Percentiles rank a stretch among this genome's conserved stretches.
Conservation (phyloP, 1,140 invertebrate species). For the Trichonephila clavipes region DNA sequence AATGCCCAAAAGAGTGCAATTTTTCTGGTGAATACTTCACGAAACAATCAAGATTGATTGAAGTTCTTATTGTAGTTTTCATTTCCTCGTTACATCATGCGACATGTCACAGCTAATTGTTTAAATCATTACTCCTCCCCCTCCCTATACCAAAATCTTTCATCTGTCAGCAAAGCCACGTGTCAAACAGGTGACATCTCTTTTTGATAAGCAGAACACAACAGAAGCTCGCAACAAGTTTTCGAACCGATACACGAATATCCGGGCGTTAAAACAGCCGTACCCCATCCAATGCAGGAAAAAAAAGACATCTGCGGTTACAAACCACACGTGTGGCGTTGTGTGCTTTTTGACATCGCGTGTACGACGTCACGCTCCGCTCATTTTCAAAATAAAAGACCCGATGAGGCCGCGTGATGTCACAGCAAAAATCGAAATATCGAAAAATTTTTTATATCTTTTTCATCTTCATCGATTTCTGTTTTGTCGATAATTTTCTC, state of each 20-base stretch:
- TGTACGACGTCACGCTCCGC: not conserved
- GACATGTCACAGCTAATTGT: not conserved
- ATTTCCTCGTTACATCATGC: not conserved
- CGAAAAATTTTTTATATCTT: not conserved
- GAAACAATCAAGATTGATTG: not conserved
- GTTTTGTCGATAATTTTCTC: not conserved
- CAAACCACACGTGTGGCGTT: not conserved
- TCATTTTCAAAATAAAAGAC: not conserved
- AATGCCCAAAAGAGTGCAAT: not conserved
- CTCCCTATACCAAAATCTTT: not conserved
- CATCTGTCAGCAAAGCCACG: not conserved
- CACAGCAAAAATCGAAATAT: conserved; percentile 20
- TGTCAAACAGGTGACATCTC: not conserved
- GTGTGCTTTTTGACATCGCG: conserved; percentile 8
- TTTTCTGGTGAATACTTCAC: not conserved
- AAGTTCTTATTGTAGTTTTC: not conserved
- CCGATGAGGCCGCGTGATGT: too few species aligned
- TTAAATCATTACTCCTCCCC: not conserved
- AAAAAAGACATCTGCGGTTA: not conserved
- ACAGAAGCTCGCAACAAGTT: not conserved
- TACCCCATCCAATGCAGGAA: not conserved
- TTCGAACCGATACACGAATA: not conserved
- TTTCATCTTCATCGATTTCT: conserved; percentile 41
- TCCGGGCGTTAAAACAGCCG: conserved; percentile 10
- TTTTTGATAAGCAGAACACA: not conserved